Evolutionary conservation across 2,797 vertebrate genomes (phyloP).

Genomic region (Pristis pectinata): DNA sequence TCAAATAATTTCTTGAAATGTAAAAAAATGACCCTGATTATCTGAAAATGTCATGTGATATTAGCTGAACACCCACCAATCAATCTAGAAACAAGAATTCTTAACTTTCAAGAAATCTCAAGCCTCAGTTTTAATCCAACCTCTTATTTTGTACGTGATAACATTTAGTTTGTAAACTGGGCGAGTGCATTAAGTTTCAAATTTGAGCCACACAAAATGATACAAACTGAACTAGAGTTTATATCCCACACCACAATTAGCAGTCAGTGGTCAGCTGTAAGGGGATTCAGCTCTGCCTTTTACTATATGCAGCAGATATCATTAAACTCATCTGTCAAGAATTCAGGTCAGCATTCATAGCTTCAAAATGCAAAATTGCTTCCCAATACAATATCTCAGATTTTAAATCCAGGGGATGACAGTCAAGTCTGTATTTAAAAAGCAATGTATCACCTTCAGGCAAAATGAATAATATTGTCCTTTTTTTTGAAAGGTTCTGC

Average conservation of each 20-base stretch:
- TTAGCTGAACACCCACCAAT: neutral
- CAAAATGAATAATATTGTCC: neutral
- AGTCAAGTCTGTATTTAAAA: neutral
- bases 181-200: neutral
- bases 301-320: neutral
- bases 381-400: neutral
- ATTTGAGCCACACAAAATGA: neutral
- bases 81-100: neutral
- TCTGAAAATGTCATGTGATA: neutral
- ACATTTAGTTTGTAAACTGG: neutral
- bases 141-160: neutral
- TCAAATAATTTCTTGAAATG: neutral
- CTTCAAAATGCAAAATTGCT: neutral
- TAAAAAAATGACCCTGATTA: slow-evolving; percentile 4
- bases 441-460: neutral
- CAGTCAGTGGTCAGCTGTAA: neutral
- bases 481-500: neutral
- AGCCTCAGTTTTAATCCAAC: neutral
- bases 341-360: too few species aligned
- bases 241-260: neutral
- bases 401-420: neutral
- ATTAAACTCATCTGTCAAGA: neutral
- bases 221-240: neutral
- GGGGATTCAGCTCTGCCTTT: neutral
- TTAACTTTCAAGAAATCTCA: neutral